Conservation (phyloP, 2,888 invertebrate genomes). For the Gari tellinella region DNA sequence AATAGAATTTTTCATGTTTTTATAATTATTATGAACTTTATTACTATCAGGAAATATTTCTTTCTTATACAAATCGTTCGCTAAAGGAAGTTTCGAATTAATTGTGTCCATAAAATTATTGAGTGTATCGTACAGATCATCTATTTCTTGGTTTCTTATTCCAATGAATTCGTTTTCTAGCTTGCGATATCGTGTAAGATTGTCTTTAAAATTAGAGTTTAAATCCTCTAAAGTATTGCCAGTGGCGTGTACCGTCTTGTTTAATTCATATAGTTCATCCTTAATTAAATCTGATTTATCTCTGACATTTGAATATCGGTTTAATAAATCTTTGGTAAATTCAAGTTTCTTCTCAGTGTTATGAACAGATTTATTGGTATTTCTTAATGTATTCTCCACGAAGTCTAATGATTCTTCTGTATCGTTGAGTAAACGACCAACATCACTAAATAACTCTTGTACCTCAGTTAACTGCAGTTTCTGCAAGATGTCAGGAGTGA, state of each 20-base stretch:
- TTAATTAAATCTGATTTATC: background rate
- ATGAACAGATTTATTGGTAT: background rate
- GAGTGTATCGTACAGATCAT: background rate
- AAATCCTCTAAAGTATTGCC: slow-evolving; percentile 12
- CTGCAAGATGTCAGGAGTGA: too few species aligned
- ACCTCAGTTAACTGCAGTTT: too few species aligned
- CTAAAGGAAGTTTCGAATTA: slow-evolving; percentile 24
- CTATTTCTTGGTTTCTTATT: slow-evolving; percentile 27
- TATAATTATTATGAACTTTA: slow-evolving; percentile 1
- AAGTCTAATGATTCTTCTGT: too few species aligned
- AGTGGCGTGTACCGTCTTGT: slow-evolving; percentile 18
- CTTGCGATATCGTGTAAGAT: slow-evolving; percentile 10
- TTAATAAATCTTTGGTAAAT: slow-evolving; percentile 7
- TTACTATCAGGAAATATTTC: slow-evolving; percentile 26
- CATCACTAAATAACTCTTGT: too few species aligned
- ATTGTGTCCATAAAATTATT: slow-evolving; percentile 19
- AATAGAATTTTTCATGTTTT: background rate
- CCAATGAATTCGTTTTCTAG: background rate
- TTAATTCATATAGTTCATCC: background rate
- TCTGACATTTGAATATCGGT: background rate
- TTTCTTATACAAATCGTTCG: slow-evolving; percentile 17
- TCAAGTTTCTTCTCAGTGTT: background rate
- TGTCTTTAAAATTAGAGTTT: slow-evolving; percentile 4
- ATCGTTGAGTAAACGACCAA: too few species aligned
- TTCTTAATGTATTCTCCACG: background rate